These are phyloP conservation scores for Heterotilapia buettikoferi DNA, from an alignment of 2,113 vertebrate species.

Conservation along the genomic window DNA sequence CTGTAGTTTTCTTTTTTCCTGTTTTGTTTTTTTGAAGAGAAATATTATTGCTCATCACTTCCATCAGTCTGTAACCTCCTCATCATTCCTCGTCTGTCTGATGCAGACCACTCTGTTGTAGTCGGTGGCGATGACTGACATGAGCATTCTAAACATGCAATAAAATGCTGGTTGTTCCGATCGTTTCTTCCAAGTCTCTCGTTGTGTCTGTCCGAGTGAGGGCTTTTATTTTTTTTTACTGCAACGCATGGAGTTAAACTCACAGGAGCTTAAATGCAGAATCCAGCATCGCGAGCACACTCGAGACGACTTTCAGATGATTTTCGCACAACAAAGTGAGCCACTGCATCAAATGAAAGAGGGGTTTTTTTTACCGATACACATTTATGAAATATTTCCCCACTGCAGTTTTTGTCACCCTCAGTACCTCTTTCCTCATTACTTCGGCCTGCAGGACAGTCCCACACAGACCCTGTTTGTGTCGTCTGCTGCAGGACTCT, in stretches of 20 bases:
- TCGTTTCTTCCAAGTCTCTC: slow-evolving; percentile 54
- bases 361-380: neutral
- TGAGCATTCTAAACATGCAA: slow-evolving; percentile 97
- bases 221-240: neutral
- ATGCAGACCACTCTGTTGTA: slow-evolving; percentile 92
- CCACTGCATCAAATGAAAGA: neutral
- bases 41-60: slow-evolving; percentile 84
- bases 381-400: neutral
- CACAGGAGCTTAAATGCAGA: neutral
- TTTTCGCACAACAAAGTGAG: neutral
- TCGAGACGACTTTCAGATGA: neutral
- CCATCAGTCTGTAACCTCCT: slow-evolving; percentile 84
- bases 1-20: slow-evolving; percentile 43
- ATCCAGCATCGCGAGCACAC: neutral
- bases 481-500: slow-evolving; percentile 79
- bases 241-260: neutral
- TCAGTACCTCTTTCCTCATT: neutral
- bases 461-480: slow-evolving; percentile 80
- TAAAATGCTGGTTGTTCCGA: slow-evolving; percentile 97
- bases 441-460: slow-evolving; percentile 66
- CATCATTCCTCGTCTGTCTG: slow-evolving; percentile 92
- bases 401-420: neutral
- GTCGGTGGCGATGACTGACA: slow-evolving; percentile 88
- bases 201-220: neutral
- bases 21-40: slow-evolving; percentile 67